phyloP scores from a whole-genome alignment of 1,140 invertebrate species.

The Eriocheir sinensis region DNA sequence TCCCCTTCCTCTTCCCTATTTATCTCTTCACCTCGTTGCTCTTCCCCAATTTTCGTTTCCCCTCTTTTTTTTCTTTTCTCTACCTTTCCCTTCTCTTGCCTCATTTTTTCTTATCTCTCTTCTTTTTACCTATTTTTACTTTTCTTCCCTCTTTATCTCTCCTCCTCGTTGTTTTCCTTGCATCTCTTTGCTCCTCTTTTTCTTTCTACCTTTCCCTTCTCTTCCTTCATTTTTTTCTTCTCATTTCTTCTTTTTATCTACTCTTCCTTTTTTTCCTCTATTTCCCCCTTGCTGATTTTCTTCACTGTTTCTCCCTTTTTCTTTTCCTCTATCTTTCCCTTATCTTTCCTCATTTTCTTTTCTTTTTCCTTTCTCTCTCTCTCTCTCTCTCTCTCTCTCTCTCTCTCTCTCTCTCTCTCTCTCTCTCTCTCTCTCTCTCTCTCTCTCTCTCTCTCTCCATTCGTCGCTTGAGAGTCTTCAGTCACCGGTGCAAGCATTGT shows the following conservation, averaged over 20 bases:
- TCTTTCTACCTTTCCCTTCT: not conserved
- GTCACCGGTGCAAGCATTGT: not conserved
- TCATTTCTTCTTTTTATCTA: not conserved
- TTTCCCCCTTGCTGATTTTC: not conserved
- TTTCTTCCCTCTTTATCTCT: not conserved
- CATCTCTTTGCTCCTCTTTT: not conserved
- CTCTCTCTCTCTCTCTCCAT: not conserved
- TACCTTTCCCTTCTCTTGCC: not conserved
- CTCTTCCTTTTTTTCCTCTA: not conserved
- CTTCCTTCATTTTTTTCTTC: not conserved
- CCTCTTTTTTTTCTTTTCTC: not conserved
- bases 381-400: conserved; percentile 8
- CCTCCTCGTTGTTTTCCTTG: too few species aligned
- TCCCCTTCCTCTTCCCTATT: not conserved
- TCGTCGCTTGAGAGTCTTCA: not conserved
- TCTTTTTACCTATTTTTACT: not conserved
- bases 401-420: conserved; percentile 1
- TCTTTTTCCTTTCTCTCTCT: not conserved
- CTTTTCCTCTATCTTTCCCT: not conserved
- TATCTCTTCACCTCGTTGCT: not conserved
- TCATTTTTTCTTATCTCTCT: not conserved
- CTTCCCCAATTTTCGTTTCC: not conserved
- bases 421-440: not conserved
- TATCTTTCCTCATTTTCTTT: not conserved
- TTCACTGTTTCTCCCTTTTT: not conserved